These are phyloP conservation scores for Ataeniobius toweri DNA, from an alignment of 2,797 vertebrate genomes.

Conservation along the genomic window DNA sequence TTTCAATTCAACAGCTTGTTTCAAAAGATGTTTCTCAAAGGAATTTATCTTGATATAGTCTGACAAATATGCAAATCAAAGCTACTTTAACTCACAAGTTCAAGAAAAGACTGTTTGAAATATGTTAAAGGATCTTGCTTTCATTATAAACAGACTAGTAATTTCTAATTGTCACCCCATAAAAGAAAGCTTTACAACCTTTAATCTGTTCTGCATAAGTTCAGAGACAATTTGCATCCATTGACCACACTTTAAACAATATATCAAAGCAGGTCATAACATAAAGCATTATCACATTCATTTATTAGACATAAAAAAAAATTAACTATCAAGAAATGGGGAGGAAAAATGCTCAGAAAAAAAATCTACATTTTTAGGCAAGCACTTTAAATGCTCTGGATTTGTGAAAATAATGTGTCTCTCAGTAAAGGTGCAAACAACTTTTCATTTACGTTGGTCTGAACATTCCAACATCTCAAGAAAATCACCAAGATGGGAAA, in stretches of 20 bases:
- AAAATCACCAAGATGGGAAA: too few relatives aligned
- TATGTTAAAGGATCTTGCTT: neutral
- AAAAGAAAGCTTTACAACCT: neutral
- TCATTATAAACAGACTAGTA: neutral
- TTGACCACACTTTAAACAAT: neutral
- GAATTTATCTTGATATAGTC: neutral
- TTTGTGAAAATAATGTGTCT: too few relatives aligned
- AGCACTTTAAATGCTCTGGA: too few relatives aligned
- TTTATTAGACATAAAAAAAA: too few relatives aligned
- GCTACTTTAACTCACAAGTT: slow-evolving; percentile 1
- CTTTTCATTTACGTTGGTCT: too few relatives aligned
- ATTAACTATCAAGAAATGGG: too few relatives aligned
- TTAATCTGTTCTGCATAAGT: neutral
- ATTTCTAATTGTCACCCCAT: neutral
- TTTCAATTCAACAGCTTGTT: neutral
- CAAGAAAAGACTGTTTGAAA: neutral
- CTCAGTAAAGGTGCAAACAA: too few relatives aligned
- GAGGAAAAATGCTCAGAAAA: too few relatives aligned
- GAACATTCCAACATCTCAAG: too few relatives aligned
- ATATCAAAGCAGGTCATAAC: neutral
- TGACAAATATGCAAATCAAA: neutral
- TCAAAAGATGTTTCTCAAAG: neutral
- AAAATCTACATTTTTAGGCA: too few relatives aligned
- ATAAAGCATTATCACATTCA: too few relatives aligned
- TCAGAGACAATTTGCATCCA: neutral